Percentiles rank a stretch among this genome's conserved stretches.
Evolutionary conservation across 2,113 vertebrate genomes (phyloP).

Genomic region (Falco punctatus): DNA sequence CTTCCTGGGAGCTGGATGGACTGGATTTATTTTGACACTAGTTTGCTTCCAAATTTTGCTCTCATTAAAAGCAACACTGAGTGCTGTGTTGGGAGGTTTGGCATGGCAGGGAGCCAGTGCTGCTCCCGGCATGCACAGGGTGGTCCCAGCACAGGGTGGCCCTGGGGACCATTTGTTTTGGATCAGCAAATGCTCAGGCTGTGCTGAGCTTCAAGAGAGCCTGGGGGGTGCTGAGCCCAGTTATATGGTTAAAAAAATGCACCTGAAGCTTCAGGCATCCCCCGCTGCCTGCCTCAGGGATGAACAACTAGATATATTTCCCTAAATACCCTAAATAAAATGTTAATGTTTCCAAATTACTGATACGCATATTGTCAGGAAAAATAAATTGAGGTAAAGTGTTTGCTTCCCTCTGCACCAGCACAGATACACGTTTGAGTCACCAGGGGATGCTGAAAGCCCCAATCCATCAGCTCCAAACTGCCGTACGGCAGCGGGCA

Average conservation of each 20-base stretch:
- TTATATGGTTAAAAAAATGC: not conserved
- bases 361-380: not conserved
- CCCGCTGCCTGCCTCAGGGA: not conserved
- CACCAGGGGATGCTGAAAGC: not conserved
- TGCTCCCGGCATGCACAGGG: no score
- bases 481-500: not conserved
- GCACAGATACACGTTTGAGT: not conserved
- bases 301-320: not conserved
- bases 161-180: accelerated
- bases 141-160: not conserved
- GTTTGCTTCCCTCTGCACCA: not conserved
- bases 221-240: not conserved
- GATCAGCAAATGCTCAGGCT: not conserved
- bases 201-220: not conserved
- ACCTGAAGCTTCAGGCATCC: not conserved
- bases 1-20: not conserved
- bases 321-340: not conserved
- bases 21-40: not conserved
- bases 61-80: no score
- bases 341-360: not conserved
- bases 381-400: not conserved
- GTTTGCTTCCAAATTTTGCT: not conserved
- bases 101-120: not conserved
- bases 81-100: not conserved
- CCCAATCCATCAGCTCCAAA: not conserved